Evolutionary conservation across 2,113 vertebrate genomes (phyloP).

Genomic region (Malaclemys terrapin): DNA sequence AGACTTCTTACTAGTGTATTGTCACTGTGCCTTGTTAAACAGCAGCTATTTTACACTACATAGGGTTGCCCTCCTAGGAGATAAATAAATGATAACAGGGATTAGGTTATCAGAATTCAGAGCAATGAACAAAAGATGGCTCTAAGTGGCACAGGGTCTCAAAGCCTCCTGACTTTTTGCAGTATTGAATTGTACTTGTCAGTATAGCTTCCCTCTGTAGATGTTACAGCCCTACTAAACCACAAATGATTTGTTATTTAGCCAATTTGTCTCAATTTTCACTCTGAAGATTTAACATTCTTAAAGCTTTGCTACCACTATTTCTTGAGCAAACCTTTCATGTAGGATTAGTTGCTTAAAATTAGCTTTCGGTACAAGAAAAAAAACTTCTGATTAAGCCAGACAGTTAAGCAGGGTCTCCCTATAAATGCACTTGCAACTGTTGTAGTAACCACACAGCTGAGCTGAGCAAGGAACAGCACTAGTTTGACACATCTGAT

Average conservation of each 20-base stretch:
- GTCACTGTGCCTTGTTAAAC: background rate
- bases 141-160: too few relatives aligned
- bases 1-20: too few relatives aligned
- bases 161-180: background rate
- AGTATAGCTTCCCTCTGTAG: background rate
- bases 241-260: rapidly evolving
- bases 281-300: background rate
- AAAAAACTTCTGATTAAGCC: background rate
- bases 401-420: background rate
- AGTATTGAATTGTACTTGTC: background rate
- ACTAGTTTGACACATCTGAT: background rate
- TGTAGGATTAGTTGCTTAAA: background rate
- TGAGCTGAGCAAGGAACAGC: rapidly evolving
- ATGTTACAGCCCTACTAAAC: rapidly evolving
- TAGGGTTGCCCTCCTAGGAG: background rate
- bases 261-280: background rate
- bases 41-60: background rate
- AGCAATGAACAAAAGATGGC: background rate
- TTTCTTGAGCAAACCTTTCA: background rate
- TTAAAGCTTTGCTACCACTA: rapidly evolving
- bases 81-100: background rate
- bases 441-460: background rate
- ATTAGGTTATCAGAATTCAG: background rate
- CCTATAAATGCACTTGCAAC: rapidly evolving
- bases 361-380: background rate